phyloP scores from a whole-genome alignment of 2,888 invertebrate species.

The Polyommatus icarus region DNA sequence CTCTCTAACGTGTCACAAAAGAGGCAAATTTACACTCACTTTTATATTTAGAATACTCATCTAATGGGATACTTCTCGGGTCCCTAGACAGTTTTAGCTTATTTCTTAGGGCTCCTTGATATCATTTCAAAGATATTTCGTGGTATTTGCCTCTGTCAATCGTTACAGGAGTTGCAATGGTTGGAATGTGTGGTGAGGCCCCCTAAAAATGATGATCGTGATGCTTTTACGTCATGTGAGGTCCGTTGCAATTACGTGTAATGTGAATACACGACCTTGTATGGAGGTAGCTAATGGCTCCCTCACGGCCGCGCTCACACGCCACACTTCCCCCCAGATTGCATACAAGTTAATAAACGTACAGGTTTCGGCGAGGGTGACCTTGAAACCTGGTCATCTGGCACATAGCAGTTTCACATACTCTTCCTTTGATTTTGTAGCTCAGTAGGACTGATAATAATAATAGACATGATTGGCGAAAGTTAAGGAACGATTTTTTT shows the following conservation, averaged over 20 bases:
- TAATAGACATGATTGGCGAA: too few species aligned
- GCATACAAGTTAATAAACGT: neutral
- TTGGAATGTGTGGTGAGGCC: neutral
- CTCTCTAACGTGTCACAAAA: too few species aligned
- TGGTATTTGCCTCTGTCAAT: too few species aligned
- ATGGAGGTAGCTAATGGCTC: slow-evolving; percentile 12
- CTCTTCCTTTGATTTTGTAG: too few species aligned
- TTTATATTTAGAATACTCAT: neutral
- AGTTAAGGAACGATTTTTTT: too few species aligned
- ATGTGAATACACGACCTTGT: slow-evolving; percentile 13
- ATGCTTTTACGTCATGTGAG: neutral
- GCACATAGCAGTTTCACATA: too few species aligned
- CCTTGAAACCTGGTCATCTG: neutral
- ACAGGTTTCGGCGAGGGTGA: neutral
- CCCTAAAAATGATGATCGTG: neutral
- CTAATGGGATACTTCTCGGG: neutral
- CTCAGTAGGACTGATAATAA: too few species aligned
- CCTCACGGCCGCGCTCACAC: neutral
- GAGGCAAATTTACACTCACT: neutral
- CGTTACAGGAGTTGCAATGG: neutral
- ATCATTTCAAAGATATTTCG: neutral
- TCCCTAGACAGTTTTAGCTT: neutral
- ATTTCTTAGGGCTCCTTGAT: neutral
- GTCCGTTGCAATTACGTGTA: slow-evolving; percentile 3
- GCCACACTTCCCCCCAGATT: slow-evolving; percentile 2